Percentiles rank a stretch among this genome's conserved stretches.
These are phyloP conservation scores for Corythaeola cristata DNA, from an alignment of 2,113 vertebrate species.

Conservation along the genomic window DNA sequence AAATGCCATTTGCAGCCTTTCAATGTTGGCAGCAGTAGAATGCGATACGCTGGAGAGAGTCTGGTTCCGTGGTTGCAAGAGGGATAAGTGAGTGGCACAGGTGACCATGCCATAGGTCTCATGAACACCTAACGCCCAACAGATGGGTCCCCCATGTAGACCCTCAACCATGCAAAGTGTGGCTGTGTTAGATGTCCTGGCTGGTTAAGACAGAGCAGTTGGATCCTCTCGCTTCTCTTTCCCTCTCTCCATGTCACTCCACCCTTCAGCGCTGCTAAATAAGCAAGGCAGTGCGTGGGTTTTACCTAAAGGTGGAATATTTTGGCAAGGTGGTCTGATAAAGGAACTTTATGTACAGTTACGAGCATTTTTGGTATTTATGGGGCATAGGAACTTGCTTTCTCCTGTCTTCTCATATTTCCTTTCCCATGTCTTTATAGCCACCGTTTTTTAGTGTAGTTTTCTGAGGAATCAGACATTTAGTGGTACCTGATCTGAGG, in stretches of 20 bases:
- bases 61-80: no score
- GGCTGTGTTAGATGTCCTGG: accelerated
- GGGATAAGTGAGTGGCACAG: background rate
- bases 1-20: background rate
- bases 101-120: background rate
- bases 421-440: background rate
- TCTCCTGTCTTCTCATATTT: background rate
- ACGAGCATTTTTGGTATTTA: background rate
- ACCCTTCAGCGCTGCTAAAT: background rate
- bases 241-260: no score
- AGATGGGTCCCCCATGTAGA: accelerated
- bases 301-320: accelerated
- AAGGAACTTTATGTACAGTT: background rate
- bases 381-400: no score
- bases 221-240: background rate
- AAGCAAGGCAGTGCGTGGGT: accelerated
- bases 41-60: accelerated
- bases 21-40: accelerated
- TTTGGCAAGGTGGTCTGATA: accelerated
- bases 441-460: background rate
- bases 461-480: background rate
- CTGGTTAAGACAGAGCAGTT: background rate
- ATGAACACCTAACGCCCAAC: no score
- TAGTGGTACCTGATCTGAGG: background rate
- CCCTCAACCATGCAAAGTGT: accelerated